These are phyloP conservation scores for Philhelius pedissequus DNA, from an alignment of 2,888 invertebrate species.

Conservation along the genomic window DNA sequence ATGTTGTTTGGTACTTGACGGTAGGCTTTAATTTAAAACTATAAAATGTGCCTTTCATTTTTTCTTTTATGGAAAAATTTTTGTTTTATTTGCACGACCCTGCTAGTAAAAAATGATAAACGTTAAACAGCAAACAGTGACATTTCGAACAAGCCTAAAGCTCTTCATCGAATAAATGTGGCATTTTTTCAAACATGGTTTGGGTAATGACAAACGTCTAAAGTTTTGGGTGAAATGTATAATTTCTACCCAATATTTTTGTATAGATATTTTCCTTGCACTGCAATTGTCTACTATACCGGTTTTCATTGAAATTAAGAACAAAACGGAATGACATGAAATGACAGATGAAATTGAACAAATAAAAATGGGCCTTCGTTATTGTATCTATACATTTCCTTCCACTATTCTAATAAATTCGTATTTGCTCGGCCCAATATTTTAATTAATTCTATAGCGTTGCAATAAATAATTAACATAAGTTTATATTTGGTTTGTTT, in stretches of 20 bases:
- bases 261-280: not conserved
- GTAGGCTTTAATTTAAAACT: no score
- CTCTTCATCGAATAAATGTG: no score
- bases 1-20: no score
- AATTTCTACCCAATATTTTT: not conserved
- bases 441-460: constrained; percentile 29
- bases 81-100: no score
- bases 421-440: constrained; percentile 39
- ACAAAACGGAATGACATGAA: not conserved
- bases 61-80: no score
- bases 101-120: no score
- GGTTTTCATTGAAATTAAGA: not conserved
- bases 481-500: constrained; percentile 26
- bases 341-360: not conserved
- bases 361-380: not conserved
- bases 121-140: no score
- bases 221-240: no score
- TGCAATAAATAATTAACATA: constrained; percentile 59
- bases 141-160: no score
- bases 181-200: no score
- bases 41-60: no score
- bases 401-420: constrained; percentile 67
- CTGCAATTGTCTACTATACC: not conserved
- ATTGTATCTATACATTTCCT: not conserved
- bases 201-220: no score